Conservation (phyloP, 2,888 invertebrate species). For the Eucera pruinosa region DNA sequence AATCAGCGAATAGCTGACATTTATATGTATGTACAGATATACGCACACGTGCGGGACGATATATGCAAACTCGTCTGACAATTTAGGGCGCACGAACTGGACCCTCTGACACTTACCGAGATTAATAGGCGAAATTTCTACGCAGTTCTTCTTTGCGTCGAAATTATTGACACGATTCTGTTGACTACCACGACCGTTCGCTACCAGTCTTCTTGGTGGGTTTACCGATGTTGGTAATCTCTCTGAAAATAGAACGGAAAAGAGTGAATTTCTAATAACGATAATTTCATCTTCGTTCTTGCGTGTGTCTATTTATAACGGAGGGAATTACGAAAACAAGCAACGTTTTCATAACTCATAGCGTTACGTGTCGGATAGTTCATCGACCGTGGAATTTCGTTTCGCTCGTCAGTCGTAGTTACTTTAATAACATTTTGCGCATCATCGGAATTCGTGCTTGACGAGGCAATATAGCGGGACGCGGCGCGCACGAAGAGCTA, state of each 20-base stretch:
- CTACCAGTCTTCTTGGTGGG: conserved; percentile 76
- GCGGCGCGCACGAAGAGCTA: conserved; percentile 24
- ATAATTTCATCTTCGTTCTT: background rate
- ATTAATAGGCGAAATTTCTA: conserved; percentile 77
- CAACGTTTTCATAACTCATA: conserved; percentile 7
- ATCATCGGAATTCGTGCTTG: conserved; percentile 50
- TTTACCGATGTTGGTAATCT: conserved; percentile 78
- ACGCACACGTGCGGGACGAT: background rate
- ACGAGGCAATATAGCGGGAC: conserved; percentile 32
- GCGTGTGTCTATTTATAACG: conserved; percentile 24
- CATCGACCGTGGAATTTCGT: conserved; percentile 56
- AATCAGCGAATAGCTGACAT: conserved; percentile 48
- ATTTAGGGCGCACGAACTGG: conserved; percentile 27
- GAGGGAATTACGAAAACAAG: conserved; percentile 30
- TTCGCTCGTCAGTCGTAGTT: conserved; percentile 20
- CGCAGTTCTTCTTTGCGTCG: conserved; percentile 79
- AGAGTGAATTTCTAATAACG: too few species aligned
- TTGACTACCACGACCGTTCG: conserved; percentile 76
- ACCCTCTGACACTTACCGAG: conserved; percentile 75
- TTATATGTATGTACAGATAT: conserved; percentile 4
- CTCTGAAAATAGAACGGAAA: conserved; percentile 71
- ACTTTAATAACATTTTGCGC: conserved; percentile 52
- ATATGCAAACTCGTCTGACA: conserved; percentile 30
- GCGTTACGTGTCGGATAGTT: conserved; percentile 34
- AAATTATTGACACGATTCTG: conserved; percentile 77